A percentile compares a stretch with the other conserved stretches of the same genome.
These are phyloP conservation scores for Siniperca knerii DNA, from an alignment of 2,113 vertebrate genomes.

Conservation along the genomic window DNA sequence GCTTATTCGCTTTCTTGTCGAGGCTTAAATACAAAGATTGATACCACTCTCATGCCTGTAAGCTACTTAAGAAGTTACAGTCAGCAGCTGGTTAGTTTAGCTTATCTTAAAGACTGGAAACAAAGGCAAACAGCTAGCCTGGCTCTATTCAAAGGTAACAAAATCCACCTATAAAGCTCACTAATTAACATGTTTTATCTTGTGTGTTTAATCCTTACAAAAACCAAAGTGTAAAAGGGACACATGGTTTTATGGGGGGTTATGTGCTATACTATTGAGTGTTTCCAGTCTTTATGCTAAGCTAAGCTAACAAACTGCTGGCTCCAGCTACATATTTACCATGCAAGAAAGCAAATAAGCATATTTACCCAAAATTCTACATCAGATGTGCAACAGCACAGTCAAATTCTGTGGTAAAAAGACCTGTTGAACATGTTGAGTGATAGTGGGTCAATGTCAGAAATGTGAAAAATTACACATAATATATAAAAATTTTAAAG, in stretches of 20 bases:
- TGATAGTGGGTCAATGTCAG: background rate
- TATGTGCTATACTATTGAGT: no score
- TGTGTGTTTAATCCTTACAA: no score
- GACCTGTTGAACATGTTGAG: background rate
- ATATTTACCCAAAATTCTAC: background rate
- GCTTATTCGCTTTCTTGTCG: background rate
- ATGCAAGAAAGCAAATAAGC: background rate
- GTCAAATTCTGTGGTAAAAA: background rate
- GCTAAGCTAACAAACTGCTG: background rate
- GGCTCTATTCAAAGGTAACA: background rate
- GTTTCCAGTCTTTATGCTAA: background rate
- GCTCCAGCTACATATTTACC: background rate
- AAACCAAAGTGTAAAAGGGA: no score
- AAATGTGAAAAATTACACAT: background rate
- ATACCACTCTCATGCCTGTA: background rate
- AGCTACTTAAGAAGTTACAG: no score
- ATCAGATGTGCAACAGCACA: background rate
- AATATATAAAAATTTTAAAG: conserved; percentile 13
- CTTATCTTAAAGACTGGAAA: conserved; percentile 25
- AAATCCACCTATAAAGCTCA: background rate
- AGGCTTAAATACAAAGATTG: background rate
- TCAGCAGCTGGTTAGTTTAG: background rate
- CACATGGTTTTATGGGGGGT: no score
- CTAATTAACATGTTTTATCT: no score
- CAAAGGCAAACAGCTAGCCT: background rate